A percentile compares a stretch with the other conserved stretches of the same genome.
Conservation (phyloP, 2,113 vertebrate genomes). For the Eurypyga helias region DNA sequence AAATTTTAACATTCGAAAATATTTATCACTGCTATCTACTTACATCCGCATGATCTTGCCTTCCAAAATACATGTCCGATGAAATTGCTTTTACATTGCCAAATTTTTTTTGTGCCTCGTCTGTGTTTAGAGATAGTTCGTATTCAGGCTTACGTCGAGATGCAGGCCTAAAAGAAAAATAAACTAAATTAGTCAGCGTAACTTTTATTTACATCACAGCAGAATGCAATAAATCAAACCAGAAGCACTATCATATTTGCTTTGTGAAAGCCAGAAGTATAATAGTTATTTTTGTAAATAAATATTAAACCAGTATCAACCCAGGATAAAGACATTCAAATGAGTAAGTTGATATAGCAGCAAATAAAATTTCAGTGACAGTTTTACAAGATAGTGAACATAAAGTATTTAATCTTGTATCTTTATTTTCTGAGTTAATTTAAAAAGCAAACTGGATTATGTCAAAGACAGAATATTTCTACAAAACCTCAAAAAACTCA, state of each 20-base stretch:
- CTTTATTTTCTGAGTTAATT: neutral
- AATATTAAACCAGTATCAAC: neutral
- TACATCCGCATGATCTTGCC: slow-evolving; percentile 88
- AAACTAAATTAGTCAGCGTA: neutral
- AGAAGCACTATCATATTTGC: neutral
- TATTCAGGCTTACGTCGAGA: slow-evolving; percentile 84
- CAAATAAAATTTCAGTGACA: neutral
- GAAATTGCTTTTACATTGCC: slow-evolving; percentile 92
- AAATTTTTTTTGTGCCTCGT: slow-evolving; percentile 93
- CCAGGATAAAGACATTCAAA: neutral
- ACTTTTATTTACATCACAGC: neutral
- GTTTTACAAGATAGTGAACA: neutral
- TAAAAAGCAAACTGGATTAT: neutral
- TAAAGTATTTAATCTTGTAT: neutral
- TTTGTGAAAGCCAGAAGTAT: neutral
- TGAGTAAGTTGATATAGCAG: neutral
- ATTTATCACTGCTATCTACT: neutral
- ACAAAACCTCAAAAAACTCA: neutral
- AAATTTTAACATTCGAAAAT: neutral
- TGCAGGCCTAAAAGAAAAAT: slow-evolving; percentile 69
- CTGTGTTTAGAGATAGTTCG: slow-evolving; percentile 50
- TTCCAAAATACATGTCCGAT: slow-evolving; percentile 97
- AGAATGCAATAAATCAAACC: neutral
- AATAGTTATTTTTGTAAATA: neutral
- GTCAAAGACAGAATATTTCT: neutral